Base-by-base conservation (phyloP, 2,113 vertebrate genomes). In the Rhabdornis inornatus region DNA sequence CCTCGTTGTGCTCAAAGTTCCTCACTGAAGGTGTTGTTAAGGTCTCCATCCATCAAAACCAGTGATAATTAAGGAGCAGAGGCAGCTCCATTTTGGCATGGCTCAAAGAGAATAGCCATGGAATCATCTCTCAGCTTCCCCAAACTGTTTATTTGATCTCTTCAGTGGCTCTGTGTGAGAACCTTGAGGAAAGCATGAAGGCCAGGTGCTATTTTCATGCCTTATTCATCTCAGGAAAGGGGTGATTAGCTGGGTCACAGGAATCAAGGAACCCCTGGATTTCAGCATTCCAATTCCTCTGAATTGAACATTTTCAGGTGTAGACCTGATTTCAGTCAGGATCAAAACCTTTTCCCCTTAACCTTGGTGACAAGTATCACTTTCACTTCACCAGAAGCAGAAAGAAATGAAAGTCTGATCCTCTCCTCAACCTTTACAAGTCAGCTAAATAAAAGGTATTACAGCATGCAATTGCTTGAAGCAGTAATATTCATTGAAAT, bases 391-490 rank as follows among this genome's bases (percentile, higher is more conserved):
- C 19, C 70, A 84, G 53, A 35, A 85, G 30, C 15, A 90, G 33
- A 85, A 72, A 65, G 37, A 87, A 91, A 92, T 65, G 18, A 49
- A 70, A 88, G 31, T 39, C 59, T 85, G 44, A 90, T 94, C 37
- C 25, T 74, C 88, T 53, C 53, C 60, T 76, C 78, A 76, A 40
- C 61, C 49, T 79, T 64, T 85, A 60, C 23, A 91, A 90, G 81
- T 40, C 89, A 80, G 37, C 37, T 74, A 91, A 95, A 90, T 83
- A 87, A 83, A 92, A 94, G 42, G 70, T 50, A 60, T 63, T 70
- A 65, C 57, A 77, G 45, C 63, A 70, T 49, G 25, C 72, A 87
- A 86, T 28, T 83, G 71, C 50, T 83, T 5, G 10, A 86, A 87
- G 59, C 52, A 80, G 45, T 55, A 86, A 75, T 76, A 80, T 66